Conservation (phyloP, 2,888 invertebrate genomes). For the Lasioglossum leucozonium region DNA sequence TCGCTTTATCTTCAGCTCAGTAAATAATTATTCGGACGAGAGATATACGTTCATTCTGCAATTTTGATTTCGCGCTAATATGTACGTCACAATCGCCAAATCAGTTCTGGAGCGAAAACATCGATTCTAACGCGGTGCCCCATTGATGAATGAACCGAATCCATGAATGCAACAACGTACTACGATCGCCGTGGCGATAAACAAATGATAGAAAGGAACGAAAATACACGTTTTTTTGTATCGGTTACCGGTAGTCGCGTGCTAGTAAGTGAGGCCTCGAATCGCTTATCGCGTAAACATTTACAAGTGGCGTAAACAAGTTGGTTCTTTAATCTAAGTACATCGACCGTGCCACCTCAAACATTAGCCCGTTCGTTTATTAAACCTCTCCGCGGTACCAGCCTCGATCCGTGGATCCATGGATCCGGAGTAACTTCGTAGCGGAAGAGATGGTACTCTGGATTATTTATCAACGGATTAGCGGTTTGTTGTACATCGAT, state of each 20-base stretch:
- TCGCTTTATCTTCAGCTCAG: too few relatives aligned
- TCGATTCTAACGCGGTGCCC: neutral
- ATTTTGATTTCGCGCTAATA: neutral
- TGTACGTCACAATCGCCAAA: neutral
- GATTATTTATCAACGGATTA: neutral
- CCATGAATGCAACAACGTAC: constrained; percentile 33
- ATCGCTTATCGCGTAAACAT: constrained; percentile 80
- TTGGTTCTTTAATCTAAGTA: constrained; percentile 77
- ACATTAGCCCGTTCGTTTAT: constrained; percentile 60
- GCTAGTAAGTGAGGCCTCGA: constrained; percentile 71
- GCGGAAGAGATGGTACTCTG: neutral
- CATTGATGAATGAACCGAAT: constrained; percentile 42
- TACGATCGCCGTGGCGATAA: constrained; percentile 38
- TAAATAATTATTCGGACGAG: too few relatives aligned
- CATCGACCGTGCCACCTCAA: constrained; percentile 62
- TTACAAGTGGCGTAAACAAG: constrained; percentile 78
- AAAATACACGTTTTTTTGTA: constrained; percentile 53
- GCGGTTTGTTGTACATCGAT: neutral
- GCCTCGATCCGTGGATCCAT: neutral
- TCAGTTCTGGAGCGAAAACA: neutral
- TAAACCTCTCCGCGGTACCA: constrained; percentile 54
- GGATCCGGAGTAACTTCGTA: neutral
- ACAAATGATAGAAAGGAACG: constrained; percentile 52
- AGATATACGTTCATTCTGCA: too few relatives aligned
- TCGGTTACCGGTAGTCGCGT: constrained; percentile 59